These are phyloP conservation scores for Ennomos fuscantarius DNA, from an alignment of 2,888 invertebrate species.

Conservation along the genomic window DNA sequence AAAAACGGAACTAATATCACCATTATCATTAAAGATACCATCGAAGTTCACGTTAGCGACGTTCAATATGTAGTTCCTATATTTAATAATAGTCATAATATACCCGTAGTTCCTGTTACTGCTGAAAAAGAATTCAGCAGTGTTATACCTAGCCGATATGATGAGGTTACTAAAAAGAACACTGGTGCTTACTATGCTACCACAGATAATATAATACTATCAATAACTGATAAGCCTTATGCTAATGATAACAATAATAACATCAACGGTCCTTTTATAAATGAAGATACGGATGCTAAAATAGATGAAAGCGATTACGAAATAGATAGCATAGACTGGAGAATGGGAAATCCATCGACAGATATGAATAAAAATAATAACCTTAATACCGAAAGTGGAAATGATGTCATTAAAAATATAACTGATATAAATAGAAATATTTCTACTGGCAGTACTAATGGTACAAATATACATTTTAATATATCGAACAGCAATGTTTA, in stretches of 20 bases:
- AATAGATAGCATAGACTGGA: slow-evolving; percentile 53
- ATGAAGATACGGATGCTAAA: slow-evolving; percentile 10
- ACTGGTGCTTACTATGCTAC: background rate
- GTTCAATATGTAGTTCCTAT: slow-evolving; percentile 27
- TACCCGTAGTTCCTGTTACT: slow-evolving; percentile 15
- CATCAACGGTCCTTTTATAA: slow-evolving; percentile 2
- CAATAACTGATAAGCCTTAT: slow-evolving; percentile 1
- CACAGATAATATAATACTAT: background rate
- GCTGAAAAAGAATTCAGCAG: background rate
- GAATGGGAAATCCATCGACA: slow-evolving; percentile 42
- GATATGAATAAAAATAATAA: slow-evolving; percentile 4
- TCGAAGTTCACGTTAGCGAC: slow-evolving; percentile 51
- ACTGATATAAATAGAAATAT: background rate
- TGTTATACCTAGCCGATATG: background rate
- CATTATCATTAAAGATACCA: slow-evolving; percentile 55
- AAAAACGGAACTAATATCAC: slow-evolving; percentile 61
- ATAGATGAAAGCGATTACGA: slow-evolving; percentile 44
- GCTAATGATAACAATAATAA: slow-evolving; percentile 9
- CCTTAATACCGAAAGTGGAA: slow-evolving; percentile 1
- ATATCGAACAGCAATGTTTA: slow-evolving; percentile 49
- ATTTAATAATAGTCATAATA: slow-evolving; percentile 7
- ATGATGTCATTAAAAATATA: background rate
- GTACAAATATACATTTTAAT: slow-evolving; percentile 41
- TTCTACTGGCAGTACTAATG: background rate
- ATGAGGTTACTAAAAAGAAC: slow-evolving; percentile 13